phyloP scores from a whole-genome alignment of 2,888 invertebrate species.

The Margaritifera margaritifera region DNA sequence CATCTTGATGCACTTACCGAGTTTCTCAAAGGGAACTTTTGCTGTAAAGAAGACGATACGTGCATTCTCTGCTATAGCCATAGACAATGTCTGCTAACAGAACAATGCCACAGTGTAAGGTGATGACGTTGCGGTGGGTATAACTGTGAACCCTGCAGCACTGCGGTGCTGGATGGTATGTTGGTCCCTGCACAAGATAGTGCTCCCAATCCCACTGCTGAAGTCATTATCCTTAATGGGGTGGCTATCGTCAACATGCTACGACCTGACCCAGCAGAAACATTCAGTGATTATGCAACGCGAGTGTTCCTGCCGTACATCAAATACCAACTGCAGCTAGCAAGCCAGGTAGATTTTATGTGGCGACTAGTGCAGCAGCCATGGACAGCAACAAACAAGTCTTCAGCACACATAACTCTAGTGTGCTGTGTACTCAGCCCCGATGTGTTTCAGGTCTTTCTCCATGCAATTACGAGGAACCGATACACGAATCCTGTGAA shows the following conservation, averaged over 20 bases:
- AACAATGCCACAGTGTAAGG: not conserved
- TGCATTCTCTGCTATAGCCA: not conserved
- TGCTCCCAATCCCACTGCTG: constrained; percentile 1
- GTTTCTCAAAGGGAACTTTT: not conserved
- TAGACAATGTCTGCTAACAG: too few species aligned
- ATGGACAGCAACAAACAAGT: too few species aligned
- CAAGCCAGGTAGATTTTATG: too few species aligned
- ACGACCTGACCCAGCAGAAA: not conserved
- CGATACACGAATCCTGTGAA: not conserved
- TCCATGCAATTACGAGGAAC: not conserved
- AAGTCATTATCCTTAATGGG: not conserved
- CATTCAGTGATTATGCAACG: not conserved
- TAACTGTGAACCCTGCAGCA: not conserved
- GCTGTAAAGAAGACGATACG: not conserved
- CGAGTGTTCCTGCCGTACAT: not conserved
- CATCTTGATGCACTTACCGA: not conserved
- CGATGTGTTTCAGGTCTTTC: not conserved
- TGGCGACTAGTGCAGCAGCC: too few species aligned
- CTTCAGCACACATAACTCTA: too few species aligned
- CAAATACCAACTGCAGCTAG: too few species aligned
- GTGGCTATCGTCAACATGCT: not conserved
- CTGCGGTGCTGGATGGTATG: not conserved
- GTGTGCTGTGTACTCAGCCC: not conserved
- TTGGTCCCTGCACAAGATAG: not conserved
- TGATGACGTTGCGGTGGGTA: too few species aligned